Base-by-base conservation (phyloP, 2,888 invertebrate genomes). In the Cynaeus angustus region DNA sequence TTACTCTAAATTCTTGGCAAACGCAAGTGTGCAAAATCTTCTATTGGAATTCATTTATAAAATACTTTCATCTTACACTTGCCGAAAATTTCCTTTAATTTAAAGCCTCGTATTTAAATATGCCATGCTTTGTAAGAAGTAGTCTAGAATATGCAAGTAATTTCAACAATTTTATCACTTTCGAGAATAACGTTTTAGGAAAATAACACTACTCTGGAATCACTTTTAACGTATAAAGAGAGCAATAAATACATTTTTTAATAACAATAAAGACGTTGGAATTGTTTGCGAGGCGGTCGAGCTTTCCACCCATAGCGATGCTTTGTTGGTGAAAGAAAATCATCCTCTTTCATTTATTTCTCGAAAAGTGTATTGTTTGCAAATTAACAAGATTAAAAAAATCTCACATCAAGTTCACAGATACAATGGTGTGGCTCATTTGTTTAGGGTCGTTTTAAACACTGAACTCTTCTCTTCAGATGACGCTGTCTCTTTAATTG, bases 151-250 rank as follows among this genome's bases (percentile, higher is more conserved):
- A 65, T 69, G 50, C 56, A 56, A 65, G 68, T 56, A 37, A 69
- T 69, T 45, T 69, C 12, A 64, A 50, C 50, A 65, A 69, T 69
- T 58, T 64, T 50, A 64, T 43, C 64, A 64, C 64, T 53, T 59
- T 10, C 33, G 33, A 46, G 46, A 10, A 13, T 45, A 59, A 30
- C 26, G 30, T 45, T 46, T 33, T 46, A 41, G 8, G 41, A 30
- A 41, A 33, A 41, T 33, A 53, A 46, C 16, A 46, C 46, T 46
- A 28, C 48, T 1, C n/a, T n/a, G 48, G 28, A 28, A 50, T 37
- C 53, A 33, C 53, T 53, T 26, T 53, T 33, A 33, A 33, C 53
- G 13, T 14, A 33, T 53, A 30, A 50, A 50, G 48, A 53, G 37
- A 53, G 14, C 53, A 53, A 53, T 33, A 53, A 33, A 33, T 14